Percentiles rank a stretch among this genome's conserved stretches.
Conservation (phyloP, 2,888 invertebrate genomes). For the Agrochola macilenta region DNA sequence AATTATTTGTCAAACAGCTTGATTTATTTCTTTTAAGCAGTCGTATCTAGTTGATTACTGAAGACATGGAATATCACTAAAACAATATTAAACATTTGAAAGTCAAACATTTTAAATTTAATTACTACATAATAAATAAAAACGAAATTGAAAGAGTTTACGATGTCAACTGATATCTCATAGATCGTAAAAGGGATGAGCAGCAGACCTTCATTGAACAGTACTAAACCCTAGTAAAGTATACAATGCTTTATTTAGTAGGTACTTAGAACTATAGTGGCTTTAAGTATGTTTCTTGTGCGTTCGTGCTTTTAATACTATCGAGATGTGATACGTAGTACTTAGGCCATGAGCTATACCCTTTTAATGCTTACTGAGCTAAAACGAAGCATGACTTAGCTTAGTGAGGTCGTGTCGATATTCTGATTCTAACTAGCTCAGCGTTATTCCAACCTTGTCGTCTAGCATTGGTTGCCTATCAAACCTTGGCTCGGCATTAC, state of each 20-base stretch:
- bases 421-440: neutral
- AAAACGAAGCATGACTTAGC: constrained; percentile 10
- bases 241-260: constrained; percentile 35
- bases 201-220: constrained; percentile 11
- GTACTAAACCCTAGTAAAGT: constrained; percentile 34
- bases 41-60: neutral
- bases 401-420: constrained; percentile 14
- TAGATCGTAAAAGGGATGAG: constrained; percentile 19
- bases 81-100: constrained; percentile 23
- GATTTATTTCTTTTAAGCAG: neutral
- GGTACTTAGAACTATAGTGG: constrained; percentile 53
- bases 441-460: neutral
- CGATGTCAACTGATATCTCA: constrained; percentile 33
- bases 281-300: constrained; percentile 43
- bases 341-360: constrained; percentile 24
- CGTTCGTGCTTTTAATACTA: constrained; percentile 53
- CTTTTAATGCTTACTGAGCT: constrained; percentile 20
- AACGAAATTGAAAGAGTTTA: constrained; percentile 8
- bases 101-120: neutral
- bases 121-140: constrained; percentile 27
- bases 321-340: constrained; percentile 21
- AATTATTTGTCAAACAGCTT: neutral
- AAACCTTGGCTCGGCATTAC: constrained; percentile 15
- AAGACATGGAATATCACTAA: constrained; percentile 10
- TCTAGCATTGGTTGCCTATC: constrained; percentile 10